These are phyloP conservation scores for Characodon lateralis DNA, from an alignment of 2,797 vertebrate species.

Conservation along the genomic window DNA sequence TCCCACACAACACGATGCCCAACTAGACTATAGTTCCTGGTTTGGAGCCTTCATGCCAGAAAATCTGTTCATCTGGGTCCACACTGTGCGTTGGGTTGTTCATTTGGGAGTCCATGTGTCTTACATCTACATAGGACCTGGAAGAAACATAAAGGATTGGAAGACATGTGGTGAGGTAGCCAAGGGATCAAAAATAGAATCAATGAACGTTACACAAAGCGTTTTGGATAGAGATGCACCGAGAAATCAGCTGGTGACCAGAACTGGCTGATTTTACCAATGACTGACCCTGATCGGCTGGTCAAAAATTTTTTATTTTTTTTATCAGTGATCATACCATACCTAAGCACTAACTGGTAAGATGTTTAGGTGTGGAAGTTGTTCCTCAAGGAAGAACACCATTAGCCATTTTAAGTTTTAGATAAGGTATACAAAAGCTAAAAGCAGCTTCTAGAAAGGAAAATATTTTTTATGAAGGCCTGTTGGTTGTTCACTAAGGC, in stretches of 20 bases:
- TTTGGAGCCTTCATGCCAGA: constrained; percentile 95
- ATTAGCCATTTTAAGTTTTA: background rate
- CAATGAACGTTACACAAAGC: background rate
- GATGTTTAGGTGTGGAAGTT: background rate
- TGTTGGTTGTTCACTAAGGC: too few relatives aligned
- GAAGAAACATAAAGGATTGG: constrained; percentile 57
- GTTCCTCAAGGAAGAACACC: background rate
- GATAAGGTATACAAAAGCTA: background rate
- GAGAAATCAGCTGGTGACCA: background rate
- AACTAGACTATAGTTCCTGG: constrained; percentile 95
- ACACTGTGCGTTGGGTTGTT: constrained; percentile 76
- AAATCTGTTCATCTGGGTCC: constrained; percentile 85
- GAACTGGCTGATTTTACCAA: background rate
- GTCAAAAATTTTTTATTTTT: too few relatives aligned
- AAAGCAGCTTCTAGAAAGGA: too few relatives aligned
- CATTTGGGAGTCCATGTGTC: constrained; percentile 77
- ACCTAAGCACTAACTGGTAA: background rate
- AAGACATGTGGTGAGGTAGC: constrained; percentile 28
- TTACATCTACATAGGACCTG: constrained; percentile 85
- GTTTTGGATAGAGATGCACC: background rate
- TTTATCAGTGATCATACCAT: background rate
- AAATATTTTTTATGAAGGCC: too few relatives aligned
- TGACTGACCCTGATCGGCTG: background rate
- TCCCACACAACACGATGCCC: constrained; percentile 18
- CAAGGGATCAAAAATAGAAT: constrained; percentile 3